Evolutionary conservation across 2,888 invertebrate genomes (phyloP).

Genomic region (Epistrophe grossulariae): DNA sequence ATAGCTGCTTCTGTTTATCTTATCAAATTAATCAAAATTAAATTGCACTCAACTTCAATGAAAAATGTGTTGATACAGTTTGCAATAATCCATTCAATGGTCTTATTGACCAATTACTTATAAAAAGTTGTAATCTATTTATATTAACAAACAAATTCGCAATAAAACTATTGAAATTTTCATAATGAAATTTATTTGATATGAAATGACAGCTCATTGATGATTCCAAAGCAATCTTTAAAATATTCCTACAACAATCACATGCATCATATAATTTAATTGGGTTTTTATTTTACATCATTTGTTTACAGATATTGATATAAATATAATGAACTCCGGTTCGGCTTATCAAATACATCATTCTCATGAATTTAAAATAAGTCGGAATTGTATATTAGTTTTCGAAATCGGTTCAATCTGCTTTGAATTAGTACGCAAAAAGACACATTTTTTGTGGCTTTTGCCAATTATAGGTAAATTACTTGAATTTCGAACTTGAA

Average conservation of each 20-base stretch:
- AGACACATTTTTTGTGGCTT: background rate
- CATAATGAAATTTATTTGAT: slow-evolving; percentile 26
- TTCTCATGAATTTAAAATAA: background rate
- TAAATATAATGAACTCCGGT: background rate
- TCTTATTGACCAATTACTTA: background rate
- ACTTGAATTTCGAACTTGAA: slow-evolving; percentile 51
- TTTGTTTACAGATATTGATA: background rate
- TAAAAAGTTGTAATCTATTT: slow-evolving; percentile 7
- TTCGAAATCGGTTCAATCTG: background rate
- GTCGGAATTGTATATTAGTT: background rate
- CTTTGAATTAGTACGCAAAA: slow-evolving; percentile 2
- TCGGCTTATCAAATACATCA: slow-evolving; percentile 3
- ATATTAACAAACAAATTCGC: slow-evolving; percentile 19
- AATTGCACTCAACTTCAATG: slow-evolving; percentile 28
- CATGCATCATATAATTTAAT: slow-evolving; percentile 54
- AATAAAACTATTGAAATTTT: slow-evolving; percentile 33
- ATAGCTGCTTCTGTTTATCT: slow-evolving; percentile 34
- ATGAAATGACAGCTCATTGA: slow-evolving; percentile 38
- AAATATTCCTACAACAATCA: slow-evolving; percentile 14
- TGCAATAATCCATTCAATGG: background rate
- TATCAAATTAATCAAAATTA: slow-evolving; percentile 4
- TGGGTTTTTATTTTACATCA: slow-evolving; percentile 36
- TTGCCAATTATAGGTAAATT: slow-evolving; percentile 35
- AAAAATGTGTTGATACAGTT: background rate
- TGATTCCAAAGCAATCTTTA: slow-evolving; percentile 23